phyloP scores from a whole-genome alignment of 2,797 vertebrate genomes.

The Artibeus lituratus region DNA sequence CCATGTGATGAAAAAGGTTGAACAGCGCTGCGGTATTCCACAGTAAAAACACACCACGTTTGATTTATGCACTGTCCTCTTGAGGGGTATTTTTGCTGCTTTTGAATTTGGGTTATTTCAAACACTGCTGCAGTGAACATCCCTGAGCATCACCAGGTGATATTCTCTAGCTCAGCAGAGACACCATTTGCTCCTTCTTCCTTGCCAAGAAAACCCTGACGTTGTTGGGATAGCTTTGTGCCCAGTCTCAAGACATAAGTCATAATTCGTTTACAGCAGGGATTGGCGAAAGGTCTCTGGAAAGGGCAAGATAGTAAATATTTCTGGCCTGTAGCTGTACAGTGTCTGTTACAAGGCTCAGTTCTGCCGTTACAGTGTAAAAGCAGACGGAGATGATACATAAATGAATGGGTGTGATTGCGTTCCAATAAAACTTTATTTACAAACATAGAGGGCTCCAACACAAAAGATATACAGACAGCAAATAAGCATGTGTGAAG shows the following conservation, averaged over 20 bases:
- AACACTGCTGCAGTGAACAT: not conserved
- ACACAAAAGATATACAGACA: not conserved
- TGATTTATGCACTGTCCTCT: not conserved
- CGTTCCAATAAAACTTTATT: constrained; percentile 20
- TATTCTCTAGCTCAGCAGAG: not conserved
- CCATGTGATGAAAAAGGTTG: not conserved
- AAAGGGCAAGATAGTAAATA: not conserved
- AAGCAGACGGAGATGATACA: not conserved
- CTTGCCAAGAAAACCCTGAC: not conserved
- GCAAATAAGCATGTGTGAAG: not conserved
- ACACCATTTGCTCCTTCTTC: not conserved
- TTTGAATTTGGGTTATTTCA: not conserved
- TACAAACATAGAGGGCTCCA: not conserved
- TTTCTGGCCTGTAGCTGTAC: not conserved
- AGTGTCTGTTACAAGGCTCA: not conserved
- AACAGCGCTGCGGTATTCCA: not conserved
- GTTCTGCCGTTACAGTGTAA: not conserved
- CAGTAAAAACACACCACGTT: not conserved
- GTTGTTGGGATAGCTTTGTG: not conserved
- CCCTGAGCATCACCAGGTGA: not conserved
- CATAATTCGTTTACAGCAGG: not conserved
- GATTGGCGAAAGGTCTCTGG: not conserved
- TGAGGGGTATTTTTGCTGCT: not conserved
- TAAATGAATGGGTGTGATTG: not conserved
- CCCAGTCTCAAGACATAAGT: not conserved